phyloP scores from a whole-genome alignment of 2,888 invertebrate species.

The Drosophila tanythrix region DNA sequence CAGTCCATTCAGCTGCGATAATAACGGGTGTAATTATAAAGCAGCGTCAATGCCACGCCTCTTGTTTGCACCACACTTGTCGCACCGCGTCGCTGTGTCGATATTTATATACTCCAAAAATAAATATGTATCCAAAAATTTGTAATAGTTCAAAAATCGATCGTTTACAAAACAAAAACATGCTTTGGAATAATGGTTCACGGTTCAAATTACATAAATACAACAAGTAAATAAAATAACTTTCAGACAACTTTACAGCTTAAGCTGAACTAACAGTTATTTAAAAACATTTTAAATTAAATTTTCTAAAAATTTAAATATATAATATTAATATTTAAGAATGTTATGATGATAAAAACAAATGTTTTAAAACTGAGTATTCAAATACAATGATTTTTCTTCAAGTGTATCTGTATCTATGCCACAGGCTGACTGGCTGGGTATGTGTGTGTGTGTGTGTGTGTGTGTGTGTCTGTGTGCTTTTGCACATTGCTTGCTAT shows the following conservation, averaged over 20 bases:
- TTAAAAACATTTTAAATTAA: neutral
- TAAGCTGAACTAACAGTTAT: neutral
- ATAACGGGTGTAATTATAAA: constrained; percentile 66
- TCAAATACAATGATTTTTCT: neutral
- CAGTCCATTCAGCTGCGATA: constrained; percentile 51
- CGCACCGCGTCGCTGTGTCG: constrained; percentile 13
- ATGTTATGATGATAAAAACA: no score
- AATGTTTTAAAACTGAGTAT: neutral
- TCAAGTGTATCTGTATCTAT: constrained; percentile 22
- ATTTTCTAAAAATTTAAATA: neutral
- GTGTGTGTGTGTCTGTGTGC: constrained; percentile 21
- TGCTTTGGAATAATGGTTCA: neutral
- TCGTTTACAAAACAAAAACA: no score
- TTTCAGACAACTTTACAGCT: neutral
- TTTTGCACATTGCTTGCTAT: constrained; percentile 37
- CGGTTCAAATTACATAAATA: neutral
- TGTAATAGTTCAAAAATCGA: no score
- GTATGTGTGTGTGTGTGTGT: constrained; percentile 20
- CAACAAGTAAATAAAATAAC: no score
- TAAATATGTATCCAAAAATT: neutral
- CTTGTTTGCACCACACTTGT: constrained; percentile 54
- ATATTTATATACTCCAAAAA: neutral
- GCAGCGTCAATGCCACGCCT: constrained; percentile 41
- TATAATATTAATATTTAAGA: neutral
- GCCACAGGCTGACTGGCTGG: neutral